Base-by-base conservation (phyloP, 2,113 vertebrate genomes). In the Pangasianodon gigas region DNA sequence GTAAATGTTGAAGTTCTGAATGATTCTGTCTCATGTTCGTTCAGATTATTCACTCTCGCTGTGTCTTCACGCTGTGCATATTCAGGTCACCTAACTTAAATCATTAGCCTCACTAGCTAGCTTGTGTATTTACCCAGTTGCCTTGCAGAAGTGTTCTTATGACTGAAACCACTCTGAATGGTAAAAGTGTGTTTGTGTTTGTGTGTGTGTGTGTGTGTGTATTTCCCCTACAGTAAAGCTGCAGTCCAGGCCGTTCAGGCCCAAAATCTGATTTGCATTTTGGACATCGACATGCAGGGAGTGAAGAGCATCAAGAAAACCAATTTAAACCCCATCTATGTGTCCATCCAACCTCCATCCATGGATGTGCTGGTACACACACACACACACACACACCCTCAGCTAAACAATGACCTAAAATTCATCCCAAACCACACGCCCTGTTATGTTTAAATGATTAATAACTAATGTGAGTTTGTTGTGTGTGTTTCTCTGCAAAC, bases 261-360 rank as follows among this genome's bases (percentile, higher is more conserved):
- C 89, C 95, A 95, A 95, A 99, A 99, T 94, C 97, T 97, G 92
- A 99, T 99, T 95, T 99, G 98, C 2, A 94, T 99, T 90, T 95
- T 99, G 2, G 98, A 99, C 82, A 96, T 99, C 0, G 98, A 99
- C 95, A 97, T 99, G 96, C 98, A 99, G 94, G 98, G 98, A 0
- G 98, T 99, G 91, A 97, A 93, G 88, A 99, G 95, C 95, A 97
- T 99, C 91, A 99, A 99, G 94, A 95, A 62, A 91, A 99, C 98
- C 0, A 97, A 98, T 83, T 97, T 99, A 87, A 94, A 90, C 51
- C 97, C 98, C 81, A 96, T 99, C 93, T 99, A 98, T 93, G 96
- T 99, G 95, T 98, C 95, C 0, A 96, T 99, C 93, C 98, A 98
- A 93, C 97, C 98, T 0, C 98, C 98, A 0, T 98, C 98, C 6